These are phyloP conservation scores for Epinephelus moara DNA, from an alignment of 2,113 vertebrate genomes.

Conservation along the genomic window DNA sequence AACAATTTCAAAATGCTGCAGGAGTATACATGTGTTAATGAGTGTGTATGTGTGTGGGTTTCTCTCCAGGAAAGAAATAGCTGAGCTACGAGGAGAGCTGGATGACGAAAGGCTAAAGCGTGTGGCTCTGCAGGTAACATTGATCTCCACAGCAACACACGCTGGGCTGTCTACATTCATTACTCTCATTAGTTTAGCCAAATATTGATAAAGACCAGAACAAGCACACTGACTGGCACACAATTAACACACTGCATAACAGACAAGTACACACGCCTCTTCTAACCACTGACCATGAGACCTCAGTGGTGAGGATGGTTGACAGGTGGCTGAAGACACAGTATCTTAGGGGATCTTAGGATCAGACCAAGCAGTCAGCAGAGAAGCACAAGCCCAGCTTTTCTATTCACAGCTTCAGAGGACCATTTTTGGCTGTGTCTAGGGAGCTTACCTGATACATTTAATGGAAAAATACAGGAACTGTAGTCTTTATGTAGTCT, in stretches of 20 bases:
- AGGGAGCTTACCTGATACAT: neutral
- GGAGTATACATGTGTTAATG: neutral
- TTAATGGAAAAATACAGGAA: neutral
- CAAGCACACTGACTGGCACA: too few species aligned
- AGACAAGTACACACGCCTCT: neutral
- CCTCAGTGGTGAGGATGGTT: neutral
- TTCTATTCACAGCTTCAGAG: neutral
- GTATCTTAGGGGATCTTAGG: too few species aligned
- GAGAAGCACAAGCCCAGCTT: neutral
- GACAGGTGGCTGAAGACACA: neutral
- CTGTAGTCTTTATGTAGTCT: neutral
- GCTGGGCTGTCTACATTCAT: conserved; percentile 49
- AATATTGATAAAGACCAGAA: conserved; percentile 14
- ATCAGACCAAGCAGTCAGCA: neutral
- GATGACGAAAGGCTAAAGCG: conserved; percentile 91
- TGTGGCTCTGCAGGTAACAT: conserved; percentile 90
- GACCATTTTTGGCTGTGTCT: too few species aligned
- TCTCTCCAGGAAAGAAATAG: conserved; percentile 91
- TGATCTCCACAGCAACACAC: conserved; percentile 12
- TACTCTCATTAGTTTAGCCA: conserved; percentile 10
- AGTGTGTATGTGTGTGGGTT: conserved; percentile 33
- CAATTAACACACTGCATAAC: neutral
- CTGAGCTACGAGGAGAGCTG: conserved; percentile 90
- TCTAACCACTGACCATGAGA: neutral
- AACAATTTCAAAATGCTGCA: neutral